Evolutionary conservation across 2,797 vertebrate genomes (phyloP).

Genomic region (Cetoscarus ocellatus): DNA sequence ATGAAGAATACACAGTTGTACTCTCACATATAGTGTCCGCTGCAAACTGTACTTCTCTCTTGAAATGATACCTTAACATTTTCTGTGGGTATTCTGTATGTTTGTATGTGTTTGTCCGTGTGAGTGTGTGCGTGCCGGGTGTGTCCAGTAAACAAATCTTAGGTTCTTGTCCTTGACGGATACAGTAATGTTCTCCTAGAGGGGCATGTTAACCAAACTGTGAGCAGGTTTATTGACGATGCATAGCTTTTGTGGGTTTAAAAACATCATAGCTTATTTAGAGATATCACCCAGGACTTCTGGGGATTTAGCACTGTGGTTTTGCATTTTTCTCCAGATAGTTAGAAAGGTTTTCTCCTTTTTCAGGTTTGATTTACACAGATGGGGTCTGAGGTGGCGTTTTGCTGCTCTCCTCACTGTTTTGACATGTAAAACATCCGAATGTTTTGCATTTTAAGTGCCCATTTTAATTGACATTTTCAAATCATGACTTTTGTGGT

Average conservation of each 20-base stretch:
- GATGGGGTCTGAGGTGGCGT: constrained; percentile 48
- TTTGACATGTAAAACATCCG: constrained; percentile 53
- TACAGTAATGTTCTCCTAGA: constrained; percentile 68
- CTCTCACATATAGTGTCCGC: constrained; percentile 46
- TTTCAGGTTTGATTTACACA: constrained; percentile 42
- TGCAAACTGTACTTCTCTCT: constrained; percentile 63
- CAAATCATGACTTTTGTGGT: constrained; percentile 50
- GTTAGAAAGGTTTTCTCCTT: constrained; percentile 11
- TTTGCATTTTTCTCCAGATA: constrained; percentile 57
- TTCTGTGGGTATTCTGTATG: constrained; percentile 48
- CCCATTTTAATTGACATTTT: constrained; percentile 60
- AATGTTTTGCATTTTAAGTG: constrained; percentile 73
- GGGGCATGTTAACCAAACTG: constrained; percentile 78
- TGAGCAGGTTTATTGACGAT: constrained; percentile 64
- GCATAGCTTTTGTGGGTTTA: constrained; percentile 51
- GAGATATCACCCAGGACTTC: constrained; percentile 54
- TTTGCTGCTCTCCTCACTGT: constrained; percentile 61
- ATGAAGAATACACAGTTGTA: constrained; percentile 54
- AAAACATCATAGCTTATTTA: constrained; percentile 62
- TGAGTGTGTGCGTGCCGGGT: constrained; percentile 41
- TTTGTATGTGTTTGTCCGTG: constrained; percentile 39
- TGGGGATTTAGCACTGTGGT: constrained; percentile 73
- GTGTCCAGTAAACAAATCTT: constrained; percentile 46
- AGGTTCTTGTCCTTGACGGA: constrained; percentile 71
- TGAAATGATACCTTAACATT: constrained; percentile 56